Conservation (phyloP, 2,888 invertebrate species). For the Hypomecis punctinalis region DNA sequence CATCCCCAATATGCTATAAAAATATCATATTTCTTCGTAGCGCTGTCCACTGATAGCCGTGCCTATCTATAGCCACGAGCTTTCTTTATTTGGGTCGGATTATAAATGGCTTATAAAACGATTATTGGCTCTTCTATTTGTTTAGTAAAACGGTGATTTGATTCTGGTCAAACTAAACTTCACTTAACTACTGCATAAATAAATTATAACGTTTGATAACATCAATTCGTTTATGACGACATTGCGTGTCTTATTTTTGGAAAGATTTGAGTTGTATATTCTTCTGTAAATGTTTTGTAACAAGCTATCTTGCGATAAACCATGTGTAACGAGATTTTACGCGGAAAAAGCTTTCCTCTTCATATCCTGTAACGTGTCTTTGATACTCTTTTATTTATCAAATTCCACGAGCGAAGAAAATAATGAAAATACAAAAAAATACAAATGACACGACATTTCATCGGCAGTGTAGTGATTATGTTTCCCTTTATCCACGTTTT, state of each 20-base stretch:
- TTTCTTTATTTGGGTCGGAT: conserved; percentile 17
- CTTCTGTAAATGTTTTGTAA: background rate
- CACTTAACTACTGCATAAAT: background rate
- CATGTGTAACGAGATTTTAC: conserved; percentile 11
- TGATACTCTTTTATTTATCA: conserved; percentile 18
- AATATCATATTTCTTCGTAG: conserved; percentile 9
- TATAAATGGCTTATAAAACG: conserved; percentile 19
- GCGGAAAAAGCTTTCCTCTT: conserved; percentile 11
- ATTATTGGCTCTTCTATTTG: conserved; percentile 7
- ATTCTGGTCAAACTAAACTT: background rate
- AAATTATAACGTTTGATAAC: background rate
- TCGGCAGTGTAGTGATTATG: background rate
- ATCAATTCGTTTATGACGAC: conserved; percentile 5
- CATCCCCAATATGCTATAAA: conserved; percentile 26
- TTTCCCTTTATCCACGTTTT: background rate
- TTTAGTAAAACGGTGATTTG: background rate
- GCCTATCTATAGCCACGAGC: conserved; percentile 7
- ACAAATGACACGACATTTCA: conserved; percentile 1
- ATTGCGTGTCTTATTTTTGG: background rate
- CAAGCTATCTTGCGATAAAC: conserved; percentile 2
- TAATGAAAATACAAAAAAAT: conserved; percentile 13
- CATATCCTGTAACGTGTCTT: conserved; percentile 11
- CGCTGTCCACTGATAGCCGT: conserved; percentile 7
- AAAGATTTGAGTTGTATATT: background rate
- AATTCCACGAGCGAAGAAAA: conserved; percentile 3